Base-by-base conservation (phyloP, 64 coral and sea anemone genomes). In the Dendrophyllia cribrosa region DNA sequence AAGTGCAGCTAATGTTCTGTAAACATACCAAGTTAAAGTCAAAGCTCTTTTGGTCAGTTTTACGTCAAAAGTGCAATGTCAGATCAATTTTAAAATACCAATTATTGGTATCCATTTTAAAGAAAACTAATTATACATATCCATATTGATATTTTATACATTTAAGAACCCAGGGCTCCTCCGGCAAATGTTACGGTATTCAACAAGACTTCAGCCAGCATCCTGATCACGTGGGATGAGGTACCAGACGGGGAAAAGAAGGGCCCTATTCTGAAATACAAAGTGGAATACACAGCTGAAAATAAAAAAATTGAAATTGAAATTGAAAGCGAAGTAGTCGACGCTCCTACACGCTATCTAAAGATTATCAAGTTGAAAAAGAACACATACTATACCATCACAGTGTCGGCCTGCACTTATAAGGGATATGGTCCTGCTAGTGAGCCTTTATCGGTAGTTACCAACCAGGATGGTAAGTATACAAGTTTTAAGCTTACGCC, bases 341-440 rank as follows among this genome's bases (percentile, higher is more conserved):
- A 47, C 13, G 26, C 9, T 14, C 3, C 26, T 0, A 48, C 16
- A 1, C 34, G 8, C 14, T 19, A 48, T 9, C 22, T 74, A 43
- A 24, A 46, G 26, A 15, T 74, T 45, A 15, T 15, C 4, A 26
- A 43, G 11, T 48, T 74, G 11, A 13, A 74, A 48, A 13, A 74
- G 3, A 46, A 46, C 44, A 17, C 44, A 0, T 12, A 74, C 13
- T 74, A 74, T 43, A 74, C 11, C 10, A 74, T 47, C 43, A 47
- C 26, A 48, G 71, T 74, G 2, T 47, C 16, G 12, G 71, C 71
- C 44, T 44, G 12, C 44, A 74, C 71, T 5, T 7, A 3, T 0
- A 74, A 46, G 44, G 71, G 71, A 74, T 44, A 74, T 48, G 71
- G 71, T 44, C 71, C 71, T 44, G 26, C 71, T 3, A 74, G 71